Conservation (phyloP, 2,797 vertebrate genomes). For the Notamacropus eugenii region DNA sequence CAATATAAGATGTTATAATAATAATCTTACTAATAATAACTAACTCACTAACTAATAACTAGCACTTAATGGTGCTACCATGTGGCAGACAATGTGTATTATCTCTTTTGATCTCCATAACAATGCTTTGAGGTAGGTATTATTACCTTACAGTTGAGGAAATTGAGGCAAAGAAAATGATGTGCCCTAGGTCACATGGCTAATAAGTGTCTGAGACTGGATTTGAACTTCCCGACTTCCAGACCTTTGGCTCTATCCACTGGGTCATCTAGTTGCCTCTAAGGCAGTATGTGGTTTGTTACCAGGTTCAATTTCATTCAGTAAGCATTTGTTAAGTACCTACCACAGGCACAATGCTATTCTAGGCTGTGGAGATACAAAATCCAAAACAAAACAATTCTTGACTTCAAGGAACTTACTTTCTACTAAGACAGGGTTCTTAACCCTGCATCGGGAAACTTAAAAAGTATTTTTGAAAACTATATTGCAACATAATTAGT, state of each 20-base stretch:
- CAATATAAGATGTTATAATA: background rate
- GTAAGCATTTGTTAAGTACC: background rate
- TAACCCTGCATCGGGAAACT: background rate
- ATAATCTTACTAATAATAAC: background rate
- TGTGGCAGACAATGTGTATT: background rate
- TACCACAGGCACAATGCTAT: background rate
- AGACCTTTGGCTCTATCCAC: background rate
- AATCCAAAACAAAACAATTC: background rate
- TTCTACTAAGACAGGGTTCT: background rate
- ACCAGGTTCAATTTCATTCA: background rate
- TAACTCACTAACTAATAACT: background rate
- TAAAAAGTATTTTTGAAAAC: too few relatives aligned
- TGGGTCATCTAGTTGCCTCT: background rate
- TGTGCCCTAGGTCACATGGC: background rate
- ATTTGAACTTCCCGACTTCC: background rate
- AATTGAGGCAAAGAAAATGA: background rate
- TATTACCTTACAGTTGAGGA: background rate
- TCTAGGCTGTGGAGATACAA: background rate
- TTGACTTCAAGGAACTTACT: background rate
- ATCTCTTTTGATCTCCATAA: background rate
- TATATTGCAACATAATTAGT: background rate
- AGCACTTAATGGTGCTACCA: background rate
- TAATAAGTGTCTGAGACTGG: background rate
- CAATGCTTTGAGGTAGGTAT: background rate
- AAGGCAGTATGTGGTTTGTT: background rate